Evolutionary conservation across 2,797 vertebrate genomes (phyloP).

Genomic region (Valencia hispanica): DNA sequence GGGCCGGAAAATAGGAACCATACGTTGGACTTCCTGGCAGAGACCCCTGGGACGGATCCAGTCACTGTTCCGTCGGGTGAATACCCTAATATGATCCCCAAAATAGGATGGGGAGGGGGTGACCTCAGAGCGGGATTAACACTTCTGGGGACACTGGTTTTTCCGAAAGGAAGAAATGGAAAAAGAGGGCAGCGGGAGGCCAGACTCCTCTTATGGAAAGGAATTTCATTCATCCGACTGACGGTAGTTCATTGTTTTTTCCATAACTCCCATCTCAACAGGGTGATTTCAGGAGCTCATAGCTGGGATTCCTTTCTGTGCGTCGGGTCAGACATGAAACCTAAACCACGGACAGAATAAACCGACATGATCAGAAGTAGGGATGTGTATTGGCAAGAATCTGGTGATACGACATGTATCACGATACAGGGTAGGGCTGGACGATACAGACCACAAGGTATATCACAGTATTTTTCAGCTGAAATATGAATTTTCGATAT

Average conservation of each 20-base stretch:
- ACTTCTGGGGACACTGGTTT: conserved; percentile 50
- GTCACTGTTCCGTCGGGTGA: not conserved
- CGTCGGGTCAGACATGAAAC: conserved; percentile 55
- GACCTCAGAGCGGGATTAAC: conserved; percentile 50
- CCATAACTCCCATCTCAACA: conserved; percentile 63
- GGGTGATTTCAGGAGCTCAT: conserved; percentile 74
- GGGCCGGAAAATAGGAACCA: conserved; percentile 70
- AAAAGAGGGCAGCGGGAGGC: conserved; percentile 27
- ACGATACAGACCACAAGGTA: no score
- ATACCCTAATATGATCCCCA: conserved; percentile 20
- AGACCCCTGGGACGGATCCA: no score
- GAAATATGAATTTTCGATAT: no score
- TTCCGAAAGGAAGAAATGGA: conserved; percentile 28
- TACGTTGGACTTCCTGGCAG: conserved; percentile 58
- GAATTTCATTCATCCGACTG: conserved; percentile 72
- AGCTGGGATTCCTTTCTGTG: conserved; percentile 66
- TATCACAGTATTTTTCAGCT: no score
- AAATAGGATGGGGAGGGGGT: no score
- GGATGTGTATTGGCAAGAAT: no score
- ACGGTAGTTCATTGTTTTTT: conserved; percentile 72
- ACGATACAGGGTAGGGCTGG: no score
- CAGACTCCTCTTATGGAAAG: conserved; percentile 70
- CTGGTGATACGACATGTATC: no score
- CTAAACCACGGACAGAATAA: conserved; percentile 53
- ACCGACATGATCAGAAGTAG: conserved; percentile 5